Conservation (phyloP, 1,140 invertebrate species). For the Chymomyza costata region DNA sequence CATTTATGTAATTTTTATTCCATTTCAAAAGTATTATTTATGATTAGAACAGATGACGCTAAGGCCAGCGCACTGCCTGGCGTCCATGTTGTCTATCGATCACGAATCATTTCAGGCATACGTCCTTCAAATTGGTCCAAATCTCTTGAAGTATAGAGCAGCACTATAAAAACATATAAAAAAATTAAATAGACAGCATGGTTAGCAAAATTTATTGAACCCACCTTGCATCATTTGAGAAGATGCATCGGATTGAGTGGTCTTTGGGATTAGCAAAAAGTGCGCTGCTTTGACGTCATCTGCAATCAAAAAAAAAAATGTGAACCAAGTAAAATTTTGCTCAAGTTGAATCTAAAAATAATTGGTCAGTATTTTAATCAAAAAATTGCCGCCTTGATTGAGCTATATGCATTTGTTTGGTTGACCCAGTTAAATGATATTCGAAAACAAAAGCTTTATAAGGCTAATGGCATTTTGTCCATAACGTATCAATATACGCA, state of each 20-base stretch:
- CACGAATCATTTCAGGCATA: conserved; percentile 17
- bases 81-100: too few relatives aligned
- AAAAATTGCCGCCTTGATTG: too few relatives aligned
- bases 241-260: conserved; percentile 7
- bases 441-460: conserved; percentile 10
- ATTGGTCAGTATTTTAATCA: too few relatives aligned
- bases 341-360: conserved; percentile 4
- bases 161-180: conserved; percentile 32
- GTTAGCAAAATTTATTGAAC: conserved; percentile 25
- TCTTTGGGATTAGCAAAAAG: conserved; percentile 6
- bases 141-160: conserved; percentile 16
- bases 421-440: conserved; percentile 12
- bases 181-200: conserved; percentile 8
- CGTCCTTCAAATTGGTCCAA: conserved; percentile 10
- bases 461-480: too few relatives aligned
- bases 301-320: conserved; percentile 10
- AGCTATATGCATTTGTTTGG: background rate
- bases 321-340: conserved; percentile 16
- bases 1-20: conserved; percentile 47
- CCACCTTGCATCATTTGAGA: conserved; percentile 15
- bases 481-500: too few relatives aligned
- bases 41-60: conserved; percentile 67
- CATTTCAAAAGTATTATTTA: conserved; percentile 62
- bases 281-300: conserved; percentile 59
- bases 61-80: conserved; percentile 10